Evolutionary conservation across 2,113 vertebrate species (phyloP).

Genomic region (Piaya cayana): DNA sequence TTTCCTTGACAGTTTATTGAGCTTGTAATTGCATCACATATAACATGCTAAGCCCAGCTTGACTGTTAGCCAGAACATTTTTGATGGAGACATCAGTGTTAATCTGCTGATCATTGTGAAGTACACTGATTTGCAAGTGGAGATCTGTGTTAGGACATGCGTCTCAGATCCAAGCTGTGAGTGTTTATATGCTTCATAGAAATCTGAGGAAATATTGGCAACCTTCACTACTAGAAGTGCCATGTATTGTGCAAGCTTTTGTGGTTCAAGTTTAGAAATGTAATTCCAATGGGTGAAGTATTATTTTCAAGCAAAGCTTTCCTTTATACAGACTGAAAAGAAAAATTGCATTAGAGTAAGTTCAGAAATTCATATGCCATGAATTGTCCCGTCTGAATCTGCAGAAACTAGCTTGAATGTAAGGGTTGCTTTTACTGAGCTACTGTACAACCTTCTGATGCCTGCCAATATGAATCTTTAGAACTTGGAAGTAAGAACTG

Average conservation of each 20-base stretch:
- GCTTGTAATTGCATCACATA: background rate
- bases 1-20: background rate
- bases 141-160: background rate
- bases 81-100: background rate
- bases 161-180: background rate
- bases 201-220: background rate
- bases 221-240: background rate
- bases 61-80: background rate
- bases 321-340: background rate
- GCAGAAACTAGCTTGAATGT: background rate
- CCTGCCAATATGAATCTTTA: background rate
- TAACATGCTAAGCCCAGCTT: background rate
- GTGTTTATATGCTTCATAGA: background rate
- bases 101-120: background rate
- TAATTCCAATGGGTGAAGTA: background rate
- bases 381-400: background rate
- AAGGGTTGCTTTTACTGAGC: background rate
- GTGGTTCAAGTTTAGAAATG: background rate
- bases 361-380: background rate
- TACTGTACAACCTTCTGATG: rapidly evolving
- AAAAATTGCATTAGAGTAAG: background rate
- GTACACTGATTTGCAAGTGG: background rate
- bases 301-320: background rate
- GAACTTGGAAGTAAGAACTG: background rate
- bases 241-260: background rate